Evolutionary conservation across 1,140 invertebrate genomes (phyloP), one percentile per base, ranked within the genome.

Genomic region (Choristoneura fumiferana): DNA sequence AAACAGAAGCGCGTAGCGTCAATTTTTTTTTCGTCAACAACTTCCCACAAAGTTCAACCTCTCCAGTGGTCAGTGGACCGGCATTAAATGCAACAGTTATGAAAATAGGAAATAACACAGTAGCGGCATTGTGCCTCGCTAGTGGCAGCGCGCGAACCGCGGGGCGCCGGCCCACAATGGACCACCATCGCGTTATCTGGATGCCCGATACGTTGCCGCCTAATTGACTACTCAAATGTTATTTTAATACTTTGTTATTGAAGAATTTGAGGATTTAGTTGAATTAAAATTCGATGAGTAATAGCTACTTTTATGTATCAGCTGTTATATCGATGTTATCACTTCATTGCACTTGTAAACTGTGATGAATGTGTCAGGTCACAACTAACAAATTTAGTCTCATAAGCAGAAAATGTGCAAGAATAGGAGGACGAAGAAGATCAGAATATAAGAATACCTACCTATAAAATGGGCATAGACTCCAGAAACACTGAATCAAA

Each of bases 161-260:
- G 69, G 81, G 82, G 85, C 60, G 80, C 70, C 81, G 61, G 18
- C 10, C 76, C 64, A 84, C 85, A 85, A 88, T 88, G 81, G 75
- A 75, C 84, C 84, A 82, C 82, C 81, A 87, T 87, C 56, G 73
- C 65, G 80, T 73, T 87, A 87, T 85, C 84, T 79, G 81, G 82
- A 85, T 84, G 79, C 76, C 78, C 84, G 80, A 86, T 86, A 86
- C 76, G 73, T 79, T 81, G 69, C 75, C 81, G 81, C 85, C 82
- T 84, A 88, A 88, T 88, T 88, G 85, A 88, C 73, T 85, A 69
- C 83, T 88, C 83, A 88, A 88, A 86, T 68, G 76, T 78, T 82
- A 86, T 84, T 84, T 78, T 84, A 84, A 88, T 88, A 86, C 73
- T 79, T 82, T 81, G 74, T 87, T 84, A 85, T 85, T 83, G 76